Conservation (phyloP, 2,113 vertebrate genomes). For the Phyllostomus hastatus region DNA sequence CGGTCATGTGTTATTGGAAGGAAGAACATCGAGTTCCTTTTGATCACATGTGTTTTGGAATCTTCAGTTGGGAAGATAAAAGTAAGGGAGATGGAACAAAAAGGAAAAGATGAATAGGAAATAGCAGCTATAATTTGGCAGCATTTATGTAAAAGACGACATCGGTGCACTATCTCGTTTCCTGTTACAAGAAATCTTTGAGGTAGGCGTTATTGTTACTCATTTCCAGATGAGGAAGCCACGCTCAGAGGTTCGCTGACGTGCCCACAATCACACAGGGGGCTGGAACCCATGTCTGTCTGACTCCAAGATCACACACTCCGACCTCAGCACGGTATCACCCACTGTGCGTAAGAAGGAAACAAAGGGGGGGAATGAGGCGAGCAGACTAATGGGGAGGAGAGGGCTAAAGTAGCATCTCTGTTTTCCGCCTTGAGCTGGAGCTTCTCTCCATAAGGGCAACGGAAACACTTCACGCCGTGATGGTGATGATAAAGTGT, state of each 20-base stretch:
- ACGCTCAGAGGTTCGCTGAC: not conserved
- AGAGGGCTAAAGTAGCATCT: not conserved
- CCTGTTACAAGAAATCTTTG: not conserved
- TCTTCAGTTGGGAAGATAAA: slow-evolving; percentile 22
- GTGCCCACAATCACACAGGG: too few relatives aligned
- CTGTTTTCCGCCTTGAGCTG: not conserved
- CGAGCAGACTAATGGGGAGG: not conserved
- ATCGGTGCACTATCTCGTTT: not conserved
- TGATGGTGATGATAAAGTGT: not conserved
- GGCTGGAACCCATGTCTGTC: not conserved
- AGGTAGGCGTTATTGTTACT: not conserved
- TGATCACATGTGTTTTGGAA: not conserved
- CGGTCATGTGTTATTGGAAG: not conserved
- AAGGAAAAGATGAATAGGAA: not conserved
- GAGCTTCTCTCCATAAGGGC: not conserved
- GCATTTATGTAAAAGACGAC: not conserved
- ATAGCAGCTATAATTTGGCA: not conserved
- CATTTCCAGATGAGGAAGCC: not conserved
- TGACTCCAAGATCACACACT: not conserved
- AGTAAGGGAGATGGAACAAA: not conserved
- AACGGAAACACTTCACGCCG: not conserved
- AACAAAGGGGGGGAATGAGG: not conserved
- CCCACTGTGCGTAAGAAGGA: not conserved
- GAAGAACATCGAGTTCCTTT: not conserved
- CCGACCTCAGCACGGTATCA: not conserved